Base-by-base conservation (phyloP, 2,113 vertebrate species). In the Seriola quinqueradiata region DNA sequence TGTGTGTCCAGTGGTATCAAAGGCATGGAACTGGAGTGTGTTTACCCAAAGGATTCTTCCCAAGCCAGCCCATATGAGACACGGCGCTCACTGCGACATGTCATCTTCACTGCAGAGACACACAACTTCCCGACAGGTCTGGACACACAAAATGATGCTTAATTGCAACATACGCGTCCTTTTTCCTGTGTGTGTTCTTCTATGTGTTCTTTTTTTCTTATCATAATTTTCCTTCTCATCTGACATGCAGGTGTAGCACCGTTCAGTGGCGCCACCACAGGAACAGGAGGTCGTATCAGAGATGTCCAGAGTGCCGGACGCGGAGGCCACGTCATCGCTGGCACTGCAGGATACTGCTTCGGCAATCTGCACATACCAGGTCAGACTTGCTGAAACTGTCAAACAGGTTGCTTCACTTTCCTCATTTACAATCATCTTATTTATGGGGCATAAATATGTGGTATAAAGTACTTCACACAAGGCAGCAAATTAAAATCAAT, bases 121-220 rank as follows among this genome's bases (percentile, higher is more conserved):
- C 97, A 99, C 95, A 99, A 99, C 92, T 99, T 99, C 82, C 97
- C 97, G 19, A 98, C 97, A 2, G 97, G 97, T 97, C 64, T 77
- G 87, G 21, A 68, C 50, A 28, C 23, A 21, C 3, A 61, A 21
- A 40, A n/a, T 46, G 0, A 2, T 52, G 1, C 32, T 28, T 8
- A 25, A 0, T 25, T 4, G 2, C 3, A 70, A 3, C 16, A 32
- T 12, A 36, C 12, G 1, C 55, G 40, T 70, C 2, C 0, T 42
- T 64, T 69, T 66, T 54, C 10, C 2, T 28, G 28, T 28, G 28
- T 28, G 28, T 28, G 2, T 2, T 28, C 9, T 4, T 13, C 4
- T 1, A 8, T 2, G 1, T 25, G 6, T 25, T 8, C 17, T 40
- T 12, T 63, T 63, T 42, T 13, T 0, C 23, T 28, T 32, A 32